Evolutionary conservation across 2,113 vertebrate species (phyloP).

Genomic region (Nycticebus coucang): DNA sequence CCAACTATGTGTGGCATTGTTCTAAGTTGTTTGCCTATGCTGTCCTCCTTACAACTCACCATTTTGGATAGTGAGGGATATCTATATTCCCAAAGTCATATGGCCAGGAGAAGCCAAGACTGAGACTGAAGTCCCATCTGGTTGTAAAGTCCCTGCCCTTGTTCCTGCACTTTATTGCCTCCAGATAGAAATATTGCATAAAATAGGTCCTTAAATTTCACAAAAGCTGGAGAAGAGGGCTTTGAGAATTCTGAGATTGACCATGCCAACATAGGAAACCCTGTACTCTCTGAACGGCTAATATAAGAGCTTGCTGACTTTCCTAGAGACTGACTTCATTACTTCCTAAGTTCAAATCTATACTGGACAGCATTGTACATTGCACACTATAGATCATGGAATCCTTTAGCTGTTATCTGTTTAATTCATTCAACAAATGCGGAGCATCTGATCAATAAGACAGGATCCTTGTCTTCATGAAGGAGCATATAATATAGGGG

Average conservation of each 20-base stretch:
- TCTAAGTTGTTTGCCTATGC: neutral
- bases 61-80: neutral
- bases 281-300: neutral
- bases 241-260: constrained; percentile 39
- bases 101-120: neutral
- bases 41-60: neutral
- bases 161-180: neutral
- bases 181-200: neutral
- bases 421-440: constrained; percentile 29
- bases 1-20: neutral
- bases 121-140: neutral
- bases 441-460: constrained; percentile 21
- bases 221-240: neutral
- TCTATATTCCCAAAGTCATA: neutral
- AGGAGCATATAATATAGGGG: neutral
- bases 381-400: neutral
- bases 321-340: neutral
- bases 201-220: neutral
- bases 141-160: neutral
- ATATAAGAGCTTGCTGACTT: neutral
- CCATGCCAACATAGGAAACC: neutral
- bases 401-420: neutral
- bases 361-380: neutral
- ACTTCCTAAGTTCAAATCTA: neutral
- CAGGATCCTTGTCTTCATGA: constrained; percentile 2